These are phyloP conservation scores for Theristus sp. DNA, from an alignment of 2,888 invertebrate genomes.

Conservation along the genomic window DNA sequence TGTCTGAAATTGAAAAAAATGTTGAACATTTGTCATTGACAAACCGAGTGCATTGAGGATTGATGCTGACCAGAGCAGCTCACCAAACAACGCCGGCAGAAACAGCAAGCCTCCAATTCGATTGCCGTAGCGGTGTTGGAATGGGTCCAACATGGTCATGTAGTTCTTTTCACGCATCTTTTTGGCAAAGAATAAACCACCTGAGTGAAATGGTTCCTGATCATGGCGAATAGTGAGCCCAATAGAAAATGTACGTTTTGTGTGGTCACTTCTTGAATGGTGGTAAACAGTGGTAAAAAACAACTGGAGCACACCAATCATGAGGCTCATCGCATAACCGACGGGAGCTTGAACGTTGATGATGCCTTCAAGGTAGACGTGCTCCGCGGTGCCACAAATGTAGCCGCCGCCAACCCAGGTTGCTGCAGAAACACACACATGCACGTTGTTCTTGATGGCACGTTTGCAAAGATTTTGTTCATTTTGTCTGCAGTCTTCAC, in stretches of 20 bases:
- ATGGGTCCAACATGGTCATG: constrained; percentile 89
- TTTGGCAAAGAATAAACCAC: constrained; percentile 90
- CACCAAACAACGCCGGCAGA: constrained; percentile 84
- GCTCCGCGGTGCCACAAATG: constrained; percentile 92
- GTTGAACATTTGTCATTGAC: constrained; percentile 11
- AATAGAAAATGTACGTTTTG: background rate
- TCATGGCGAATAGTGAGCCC: background rate
- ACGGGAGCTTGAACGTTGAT: constrained; percentile 96
- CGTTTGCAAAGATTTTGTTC: no score
- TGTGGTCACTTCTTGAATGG: no score
- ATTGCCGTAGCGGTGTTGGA: constrained; percentile 55
- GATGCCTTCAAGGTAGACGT: constrained; percentile 69
- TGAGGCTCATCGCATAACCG: constrained; percentile 78
- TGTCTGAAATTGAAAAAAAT: background rate
- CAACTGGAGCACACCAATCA: constrained; percentile 63
- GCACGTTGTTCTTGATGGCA: no score
- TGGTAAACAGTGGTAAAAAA: no score
- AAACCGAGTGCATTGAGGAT: constrained; percentile 79
- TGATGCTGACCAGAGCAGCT: constrained; percentile 97
- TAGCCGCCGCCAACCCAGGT: constrained; percentile 98
- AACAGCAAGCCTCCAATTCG: constrained; percentile 91
- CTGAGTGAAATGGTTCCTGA: constrained; percentile 37
- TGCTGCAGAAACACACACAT: constrained; percentile 6
- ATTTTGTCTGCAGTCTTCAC: no score
- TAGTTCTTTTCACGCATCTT: constrained; percentile 88